Evolutionary conservation across 2,888 invertebrate species (phyloP), one percentile per base, ranked within the genome.

Genomic region (Enchytraeus crypticus): DNA sequence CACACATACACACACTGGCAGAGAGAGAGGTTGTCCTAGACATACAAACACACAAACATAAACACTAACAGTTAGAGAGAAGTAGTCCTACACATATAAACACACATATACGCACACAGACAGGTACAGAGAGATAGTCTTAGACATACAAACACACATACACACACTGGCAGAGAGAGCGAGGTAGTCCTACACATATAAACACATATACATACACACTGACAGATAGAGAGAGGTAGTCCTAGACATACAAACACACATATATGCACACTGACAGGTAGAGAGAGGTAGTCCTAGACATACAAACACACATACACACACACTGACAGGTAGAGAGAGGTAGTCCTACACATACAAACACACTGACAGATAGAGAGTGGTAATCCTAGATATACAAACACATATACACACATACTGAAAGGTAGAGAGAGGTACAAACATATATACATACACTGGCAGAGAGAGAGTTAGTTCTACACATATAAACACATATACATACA

Each of bases 251-350:
- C 43, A 51, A 45, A 14, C 45, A 8, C 8, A 5, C 8, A 49
- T 11, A 49, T 11, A 49, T 11, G 11, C 14, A 11, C 18, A 73
- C 4, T 73, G 72, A 8, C 73, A 71, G 57, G 72, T 63, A 14
- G 72, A 72, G 74, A 93, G 80, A 77, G 92, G 92, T 77, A 92
- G 92, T 84, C 84, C 73, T 3, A 72, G 66, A 29, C 70, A 63
- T 59, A 8, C 30, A 14, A 51, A n/a, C 60, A 64, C 57, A 64
- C 59, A 29, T 61, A 58, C 32, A 4, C n/a, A n/a, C 5, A 29
- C 18, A 14, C 8, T 30, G 21, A 8, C 14, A 14, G 18, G 29
- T 11, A 30, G 32, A 11, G 26, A 14, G 29, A 29, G 11, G 14
- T 53, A 14, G 5, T 27, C 8, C 14, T 23, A 5, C 18, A 46